phyloP scores from a whole-genome alignment of 2,888 invertebrate species.

The Gastrophysa polygoni region DNA sequence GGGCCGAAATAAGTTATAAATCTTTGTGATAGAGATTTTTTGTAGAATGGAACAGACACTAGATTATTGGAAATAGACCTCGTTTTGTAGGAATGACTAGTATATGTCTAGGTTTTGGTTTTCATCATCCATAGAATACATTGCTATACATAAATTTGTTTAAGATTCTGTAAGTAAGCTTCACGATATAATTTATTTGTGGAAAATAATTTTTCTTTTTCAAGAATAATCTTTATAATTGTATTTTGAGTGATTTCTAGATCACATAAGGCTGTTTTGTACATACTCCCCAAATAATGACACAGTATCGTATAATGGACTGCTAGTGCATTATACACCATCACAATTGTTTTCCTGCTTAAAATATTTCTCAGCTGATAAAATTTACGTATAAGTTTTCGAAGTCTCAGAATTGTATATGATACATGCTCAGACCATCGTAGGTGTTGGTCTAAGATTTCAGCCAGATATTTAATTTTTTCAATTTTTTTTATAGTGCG shows the following conservation, averaged over 20 bases:
- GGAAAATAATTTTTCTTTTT: neutral
- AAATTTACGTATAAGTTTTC: neutral
- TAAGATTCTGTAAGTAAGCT: neutral
- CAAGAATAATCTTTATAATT: neutral
- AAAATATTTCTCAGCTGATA: neutral
- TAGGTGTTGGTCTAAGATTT: slow-evolving; percentile 7
- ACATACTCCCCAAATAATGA: neutral
- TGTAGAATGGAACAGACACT: slow-evolving; percentile 4
- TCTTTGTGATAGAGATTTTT: slow-evolving; percentile 3
- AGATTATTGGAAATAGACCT: neutral
- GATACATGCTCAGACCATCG: neutral
- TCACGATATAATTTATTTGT: neutral
- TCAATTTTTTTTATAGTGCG: neutral
- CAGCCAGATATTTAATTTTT: neutral
- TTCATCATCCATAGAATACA: neutral
- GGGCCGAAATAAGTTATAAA: slow-evolving; percentile 7
- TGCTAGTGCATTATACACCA: neutral
- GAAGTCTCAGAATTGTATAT: neutral
- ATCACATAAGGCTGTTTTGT: slow-evolving; percentile 7
- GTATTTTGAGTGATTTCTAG: slow-evolving; percentile 7
- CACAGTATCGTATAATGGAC: neutral
- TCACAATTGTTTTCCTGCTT: neutral
- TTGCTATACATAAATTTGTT: neutral
- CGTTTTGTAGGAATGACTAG: slow-evolving; percentile 2
- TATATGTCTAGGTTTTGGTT: slow-evolving; percentile 3